Percentiles rank a stretch among this genome's conserved stretches.
Conservation (phyloP, 2,113 vertebrate genomes). For the Cheirogaleus medius region DNA sequence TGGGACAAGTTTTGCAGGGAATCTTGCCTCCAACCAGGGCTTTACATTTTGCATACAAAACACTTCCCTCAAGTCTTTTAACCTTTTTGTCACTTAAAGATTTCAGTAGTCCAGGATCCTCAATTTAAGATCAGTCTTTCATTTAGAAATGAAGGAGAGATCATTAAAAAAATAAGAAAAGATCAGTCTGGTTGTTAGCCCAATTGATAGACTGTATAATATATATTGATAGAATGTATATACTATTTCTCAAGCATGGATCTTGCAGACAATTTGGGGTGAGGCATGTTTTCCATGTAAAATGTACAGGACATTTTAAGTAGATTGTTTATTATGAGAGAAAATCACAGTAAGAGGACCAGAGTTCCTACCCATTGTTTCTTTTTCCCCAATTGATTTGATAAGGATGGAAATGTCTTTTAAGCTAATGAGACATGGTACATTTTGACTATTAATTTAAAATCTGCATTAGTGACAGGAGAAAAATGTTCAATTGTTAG, state of each 20-base stretch:
- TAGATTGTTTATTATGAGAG: neutral
- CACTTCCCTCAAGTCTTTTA: neutral
- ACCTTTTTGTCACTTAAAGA: neutral
- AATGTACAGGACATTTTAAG: neutral
- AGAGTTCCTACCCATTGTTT: neutral
- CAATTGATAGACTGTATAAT: neutral
- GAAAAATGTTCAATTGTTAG: neutral
- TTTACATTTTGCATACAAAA: neutral
- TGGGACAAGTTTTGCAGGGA: neutral
- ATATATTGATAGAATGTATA: neutral
- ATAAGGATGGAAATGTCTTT: neutral
- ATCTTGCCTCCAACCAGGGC: neutral
- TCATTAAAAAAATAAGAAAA: neutral
- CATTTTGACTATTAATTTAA: neutral
- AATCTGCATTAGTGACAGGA: neutral
- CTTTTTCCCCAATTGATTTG: neutral
- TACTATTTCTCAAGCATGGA: neutral
- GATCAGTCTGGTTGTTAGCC: neutral
- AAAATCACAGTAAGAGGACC: neutral
- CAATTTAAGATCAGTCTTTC: neutral
- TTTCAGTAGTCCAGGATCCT: neutral
- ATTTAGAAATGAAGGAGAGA: too few relatives aligned
- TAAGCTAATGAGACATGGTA: neutral
- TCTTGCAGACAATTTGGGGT: neutral
- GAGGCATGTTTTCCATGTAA: neutral